These are phyloP conservation scores for Bombus breviceps DNA, from an alignment of 1,140 invertebrate species.

Conservation along the genomic window DNA sequence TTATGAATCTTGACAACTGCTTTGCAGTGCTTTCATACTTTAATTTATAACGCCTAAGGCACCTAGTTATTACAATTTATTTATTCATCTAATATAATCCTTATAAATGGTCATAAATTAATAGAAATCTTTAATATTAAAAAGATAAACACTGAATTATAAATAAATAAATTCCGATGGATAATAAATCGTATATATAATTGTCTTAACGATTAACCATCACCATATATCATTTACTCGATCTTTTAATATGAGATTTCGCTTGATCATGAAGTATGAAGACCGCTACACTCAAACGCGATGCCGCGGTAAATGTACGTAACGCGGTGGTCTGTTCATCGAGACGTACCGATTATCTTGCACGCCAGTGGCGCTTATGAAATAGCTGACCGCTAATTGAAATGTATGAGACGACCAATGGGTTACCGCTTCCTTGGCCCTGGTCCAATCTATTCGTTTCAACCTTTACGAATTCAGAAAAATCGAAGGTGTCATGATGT, in stretches of 20 bases:
- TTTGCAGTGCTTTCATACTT: too few relatives aligned
- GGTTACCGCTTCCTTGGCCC: slow-evolving; percentile 44
- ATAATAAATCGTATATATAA: neutral
- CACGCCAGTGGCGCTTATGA: slow-evolving; percentile 32
- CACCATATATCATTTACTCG: neutral
- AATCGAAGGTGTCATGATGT: neutral
- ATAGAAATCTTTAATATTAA: neutral
- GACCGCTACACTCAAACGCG: neutral
- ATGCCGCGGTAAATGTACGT: neutral
- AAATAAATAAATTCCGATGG: neutral
- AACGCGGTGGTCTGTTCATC: slow-evolving; percentile 18
- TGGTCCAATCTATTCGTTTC: neutral
- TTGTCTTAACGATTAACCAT: neutral
- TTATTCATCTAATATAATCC: neutral
- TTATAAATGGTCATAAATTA: neutral
- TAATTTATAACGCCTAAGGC: too few relatives aligned
- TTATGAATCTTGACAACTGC: neutral
- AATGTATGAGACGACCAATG: slow-evolving; percentile 28
- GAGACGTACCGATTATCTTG: slow-evolving; percentile 31
- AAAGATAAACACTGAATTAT: neutral
- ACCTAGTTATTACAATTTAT: neutral
- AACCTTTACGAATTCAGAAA: neutral
- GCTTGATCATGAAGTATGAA: neutral
- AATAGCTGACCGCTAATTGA: slow-evolving; percentile 39
- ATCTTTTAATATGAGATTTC: neutral